phyloP scores from a whole-genome alignment of 2,888 invertebrate genomes.

The Dyspetes luteomarginatus region DNA sequence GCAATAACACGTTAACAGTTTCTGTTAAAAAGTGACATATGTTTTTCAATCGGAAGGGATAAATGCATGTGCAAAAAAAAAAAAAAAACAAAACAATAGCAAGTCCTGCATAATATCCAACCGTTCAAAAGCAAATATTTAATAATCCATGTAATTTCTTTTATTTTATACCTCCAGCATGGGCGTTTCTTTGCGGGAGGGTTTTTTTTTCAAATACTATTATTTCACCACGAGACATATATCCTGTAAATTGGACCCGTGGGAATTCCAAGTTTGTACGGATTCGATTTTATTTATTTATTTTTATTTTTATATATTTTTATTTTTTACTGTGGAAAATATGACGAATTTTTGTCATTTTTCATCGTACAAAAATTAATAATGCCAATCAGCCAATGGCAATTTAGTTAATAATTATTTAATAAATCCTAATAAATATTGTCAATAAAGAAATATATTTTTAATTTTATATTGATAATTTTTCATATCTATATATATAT shows the following conservation, averaged over 20 bases:
- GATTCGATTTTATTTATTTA: slow-evolving; percentile 44
- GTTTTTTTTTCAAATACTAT: slow-evolving; percentile 71
- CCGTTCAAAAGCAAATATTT: background rate
- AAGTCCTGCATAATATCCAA: background rate
- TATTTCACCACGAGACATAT: slow-evolving; percentile 38
- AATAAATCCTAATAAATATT: too few relatives aligned
- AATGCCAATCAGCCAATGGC: background rate
- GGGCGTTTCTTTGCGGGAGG: slow-evolving; percentile 71
- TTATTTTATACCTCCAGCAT: slow-evolving; percentile 53
- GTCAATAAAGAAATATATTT: too few relatives aligned
- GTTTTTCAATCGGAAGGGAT: slow-evolving; percentile 68
- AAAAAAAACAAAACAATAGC: slow-evolving; percentile 16
- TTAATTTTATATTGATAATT: too few relatives aligned
- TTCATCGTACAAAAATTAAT: too few relatives aligned
- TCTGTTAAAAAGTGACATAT: slow-evolving; percentile 66
- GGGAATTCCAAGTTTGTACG: slow-evolving; percentile 37
- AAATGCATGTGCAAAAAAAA: background rate
- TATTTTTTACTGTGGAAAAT: too few relatives aligned
- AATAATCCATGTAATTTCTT: background rate
- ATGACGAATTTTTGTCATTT: too few relatives aligned
- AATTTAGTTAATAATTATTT: background rate
- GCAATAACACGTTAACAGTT: background rate
- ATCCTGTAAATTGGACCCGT: slow-evolving; percentile 47
- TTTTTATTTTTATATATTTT: slow-evolving; percentile 24
- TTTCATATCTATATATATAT: too few relatives aligned